phyloP scores from a whole-genome alignment of 2,797 vertebrate genomes.

The Thunnus albacares region DNA sequence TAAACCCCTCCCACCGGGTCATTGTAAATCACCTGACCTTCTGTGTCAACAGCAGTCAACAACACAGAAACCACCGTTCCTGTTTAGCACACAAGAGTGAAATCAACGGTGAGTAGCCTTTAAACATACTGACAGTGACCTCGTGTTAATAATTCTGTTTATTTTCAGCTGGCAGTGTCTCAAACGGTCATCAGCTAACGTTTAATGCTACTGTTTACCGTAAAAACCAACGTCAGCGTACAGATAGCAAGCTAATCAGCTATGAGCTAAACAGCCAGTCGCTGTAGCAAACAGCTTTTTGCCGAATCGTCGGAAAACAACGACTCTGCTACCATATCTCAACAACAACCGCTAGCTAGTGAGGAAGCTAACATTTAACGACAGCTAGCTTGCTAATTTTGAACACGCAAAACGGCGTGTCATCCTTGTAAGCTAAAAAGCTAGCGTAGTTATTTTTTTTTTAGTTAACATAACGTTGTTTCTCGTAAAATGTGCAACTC shows the following conservation, averaged over 20 bases:
- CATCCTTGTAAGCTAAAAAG: not conserved
- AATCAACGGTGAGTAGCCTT: constrained; percentile 78
- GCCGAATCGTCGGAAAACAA: constrained; percentile 24
- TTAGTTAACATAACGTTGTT: not conserved
- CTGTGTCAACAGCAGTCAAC: constrained; percentile 72
- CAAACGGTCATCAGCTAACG: fast-evolving
- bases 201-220: not conserved
- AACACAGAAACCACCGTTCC: constrained; percentile 74
- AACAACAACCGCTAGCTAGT: not conserved
- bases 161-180: fast-evolving
- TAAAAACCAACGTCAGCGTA: not conserved
- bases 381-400: not conserved
- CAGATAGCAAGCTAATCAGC: constrained; percentile 35
- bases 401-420: not conserved
- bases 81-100: constrained; percentile 55
- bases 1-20: constrained; percentile 55
- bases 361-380: not conserved
- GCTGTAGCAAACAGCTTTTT: constrained; percentile 6
- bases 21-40: constrained; percentile 72
- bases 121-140: not conserved
- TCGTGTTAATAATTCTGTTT: fast-evolving
- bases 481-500: not conserved
- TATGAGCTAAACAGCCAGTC: not conserved
- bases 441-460: not conserved
- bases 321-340: not conserved